Evolutionary conservation across 2,888 invertebrate species (phyloP), one percentile per base, ranked within the genome.

Genomic region (Ferrisia virgata): DNA sequence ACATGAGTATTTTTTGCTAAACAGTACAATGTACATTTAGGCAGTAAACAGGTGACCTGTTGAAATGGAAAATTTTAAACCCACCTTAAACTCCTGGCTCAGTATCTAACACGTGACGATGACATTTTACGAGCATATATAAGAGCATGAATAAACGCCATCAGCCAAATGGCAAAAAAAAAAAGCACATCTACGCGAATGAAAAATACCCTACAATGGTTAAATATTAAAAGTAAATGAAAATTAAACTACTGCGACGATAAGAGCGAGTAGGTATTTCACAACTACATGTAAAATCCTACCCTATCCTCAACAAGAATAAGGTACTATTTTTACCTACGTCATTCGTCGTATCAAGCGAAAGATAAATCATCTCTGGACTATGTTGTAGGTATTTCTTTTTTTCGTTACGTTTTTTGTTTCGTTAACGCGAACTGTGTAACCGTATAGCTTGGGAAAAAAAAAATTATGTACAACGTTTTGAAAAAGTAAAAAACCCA

Each of bases 151-250:
- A 28, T 28, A 4, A 8, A 43, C 43, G 4, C 5, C 13, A 43
- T 8, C 36, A 53, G 22, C 22, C 53, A 22, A 47, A 18, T 18
- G 53, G 43, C 5, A 15, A 43, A 43, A 53, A 36, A 36, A 36
- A 36, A 13, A 8, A 18, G 36, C 36, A 76, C 72, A 76, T 76
- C 36, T 76, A 76, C 72, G 36, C 36, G 18, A 76, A 76, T 76
- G 72, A 76, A 76, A 76, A 76, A 76, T 76, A 76, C 64, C 64
- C 28, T 36, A 76, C 58, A 6, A 25, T 76, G 72, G 18, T 11
- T 76, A 76, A 76, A 76, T 76, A 76, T 76, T 76, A 76, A 76
- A 76, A 76, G 72, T 76, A 76, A 76, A 76, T 76, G 72, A 76
- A 76, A 76, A 36, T 36, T 76, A 76, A 76, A 76, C 18, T 76